Evolutionary conservation across 2,888 invertebrate genomes (phyloP).

Genomic region (Lepetodrilus schrolli): DNA sequence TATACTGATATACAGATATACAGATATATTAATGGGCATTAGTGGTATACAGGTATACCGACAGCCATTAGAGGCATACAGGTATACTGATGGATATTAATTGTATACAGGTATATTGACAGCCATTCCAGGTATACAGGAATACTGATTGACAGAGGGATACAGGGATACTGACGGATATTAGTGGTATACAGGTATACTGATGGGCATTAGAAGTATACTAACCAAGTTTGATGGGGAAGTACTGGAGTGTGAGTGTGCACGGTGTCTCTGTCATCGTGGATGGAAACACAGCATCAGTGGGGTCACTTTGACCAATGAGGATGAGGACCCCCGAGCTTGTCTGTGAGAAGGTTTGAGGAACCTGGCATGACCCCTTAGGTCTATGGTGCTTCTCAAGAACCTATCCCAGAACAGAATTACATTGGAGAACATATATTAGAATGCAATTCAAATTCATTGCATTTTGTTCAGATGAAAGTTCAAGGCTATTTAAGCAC

Average conservation of each 20-base stretch:
- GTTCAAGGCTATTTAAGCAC: not conserved
- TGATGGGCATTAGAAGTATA: too few species aligned
- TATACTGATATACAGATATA: too few species aligned
- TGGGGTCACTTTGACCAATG: slow-evolving; percentile 49
- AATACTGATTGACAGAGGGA: too few species aligned
- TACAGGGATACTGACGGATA: too few species aligned
- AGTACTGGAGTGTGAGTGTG: slow-evolving; percentile 57
- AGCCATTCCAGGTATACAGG: too few species aligned
- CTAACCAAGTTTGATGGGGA: slow-evolving; percentile 45
- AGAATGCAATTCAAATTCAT: not conserved
- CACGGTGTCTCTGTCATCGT: slow-evolving; percentile 47
- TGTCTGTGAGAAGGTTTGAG: slow-evolving; percentile 33
- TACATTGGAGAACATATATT: not conserved
- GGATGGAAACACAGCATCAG: slow-evolving; percentile 58
- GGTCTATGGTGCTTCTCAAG: slow-evolving; percentile 62
- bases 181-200: too few species aligned
- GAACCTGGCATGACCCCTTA: slow-evolving; percentile 60
- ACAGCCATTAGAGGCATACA: too few species aligned
- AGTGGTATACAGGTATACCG: too few species aligned
- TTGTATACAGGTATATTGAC: too few species aligned
- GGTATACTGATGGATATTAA: too few species aligned
- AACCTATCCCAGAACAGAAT: too few species aligned
- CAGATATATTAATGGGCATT: too few species aligned
- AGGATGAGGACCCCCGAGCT: slow-evolving; percentile 54
- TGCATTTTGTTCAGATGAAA: not conserved